Evolutionary conservation across 2,113 vertebrate genomes (phyloP).

Genomic region (Climacteris rufus): DNA sequence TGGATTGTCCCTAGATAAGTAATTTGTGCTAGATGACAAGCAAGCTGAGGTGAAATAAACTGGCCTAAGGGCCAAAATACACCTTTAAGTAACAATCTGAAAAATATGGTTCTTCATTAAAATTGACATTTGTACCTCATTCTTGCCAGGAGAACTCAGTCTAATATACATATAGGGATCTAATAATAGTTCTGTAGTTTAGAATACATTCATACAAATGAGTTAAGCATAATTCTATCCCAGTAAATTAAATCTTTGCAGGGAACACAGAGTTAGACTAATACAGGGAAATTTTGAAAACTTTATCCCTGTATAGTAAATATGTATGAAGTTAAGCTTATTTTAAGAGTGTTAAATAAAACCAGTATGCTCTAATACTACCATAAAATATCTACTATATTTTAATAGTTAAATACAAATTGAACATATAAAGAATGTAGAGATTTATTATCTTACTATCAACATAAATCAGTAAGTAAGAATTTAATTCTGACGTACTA

Average conservation of each 20-base stretch:
- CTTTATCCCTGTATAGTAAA: neutral
- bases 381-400: neutral
- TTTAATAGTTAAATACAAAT: neutral
- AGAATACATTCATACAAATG: neutral
- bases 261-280: neutral
- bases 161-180: neutral
- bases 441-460: neutral
- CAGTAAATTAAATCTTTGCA: neutral
- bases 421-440: neutral
- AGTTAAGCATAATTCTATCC: neutral
- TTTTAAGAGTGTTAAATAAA: neutral
- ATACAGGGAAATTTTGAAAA: neutral
- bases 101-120: neutral
- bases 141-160: neutral
- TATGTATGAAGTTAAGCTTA: neutral
- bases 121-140: neutral
- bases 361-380: neutral
- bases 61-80: neutral
- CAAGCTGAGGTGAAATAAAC: neutral
- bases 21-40: neutral
- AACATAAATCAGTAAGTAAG: neutral
- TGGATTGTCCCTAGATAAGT: neutral
- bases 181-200: neutral
- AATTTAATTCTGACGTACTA: neutral
- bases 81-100: neutral